Conservation (phyloP, 2,113 vertebrate genomes). For the Paracanthobrama guichenoti region DNA sequence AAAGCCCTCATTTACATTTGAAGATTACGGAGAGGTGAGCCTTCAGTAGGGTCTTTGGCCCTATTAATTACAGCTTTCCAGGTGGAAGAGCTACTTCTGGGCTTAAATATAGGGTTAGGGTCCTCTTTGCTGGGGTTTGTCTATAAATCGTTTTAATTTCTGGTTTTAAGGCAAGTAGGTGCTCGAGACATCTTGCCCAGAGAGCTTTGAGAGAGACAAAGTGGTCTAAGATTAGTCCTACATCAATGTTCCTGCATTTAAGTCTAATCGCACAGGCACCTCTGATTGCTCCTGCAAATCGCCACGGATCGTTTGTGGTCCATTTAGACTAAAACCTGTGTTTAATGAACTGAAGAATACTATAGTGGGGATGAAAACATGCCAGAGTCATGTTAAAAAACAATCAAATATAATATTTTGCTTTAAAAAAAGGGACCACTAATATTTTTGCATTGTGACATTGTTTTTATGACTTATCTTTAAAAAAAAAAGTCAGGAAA, state of each 20-base stretch:
- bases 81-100: slow-evolving; percentile 68
- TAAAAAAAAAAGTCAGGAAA: too few species aligned
- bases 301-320: neutral
- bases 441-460: neutral
- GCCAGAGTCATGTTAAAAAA: neutral
- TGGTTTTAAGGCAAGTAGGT: slow-evolving; percentile 65
- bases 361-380: neutral
- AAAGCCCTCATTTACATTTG: slow-evolving; percentile 69
- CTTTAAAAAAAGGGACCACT: neutral
- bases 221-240: slow-evolving; percentile 68
- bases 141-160: slow-evolving; percentile 74
- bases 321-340: neutral
- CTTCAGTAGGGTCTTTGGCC: slow-evolving; percentile 53
- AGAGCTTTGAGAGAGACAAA: slow-evolving; percentile 68
- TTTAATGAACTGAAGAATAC: neutral
- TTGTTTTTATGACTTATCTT: neutral
- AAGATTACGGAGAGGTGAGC: slow-evolving; percentile 70
- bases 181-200: slow-evolving; percentile 48
- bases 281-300: slow-evolving; percentile 17
- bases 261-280: slow-evolving; percentile 31
- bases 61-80: slow-evolving; percentile 69
- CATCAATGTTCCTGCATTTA: slow-evolving; percentile 31
- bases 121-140: slow-evolving; percentile 58
- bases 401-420: neutral
- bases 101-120: slow-evolving; percentile 65